Evolutionary conservation across 2,888 invertebrate species (phyloP).

Genomic region (Cerastoderma edule): DNA sequence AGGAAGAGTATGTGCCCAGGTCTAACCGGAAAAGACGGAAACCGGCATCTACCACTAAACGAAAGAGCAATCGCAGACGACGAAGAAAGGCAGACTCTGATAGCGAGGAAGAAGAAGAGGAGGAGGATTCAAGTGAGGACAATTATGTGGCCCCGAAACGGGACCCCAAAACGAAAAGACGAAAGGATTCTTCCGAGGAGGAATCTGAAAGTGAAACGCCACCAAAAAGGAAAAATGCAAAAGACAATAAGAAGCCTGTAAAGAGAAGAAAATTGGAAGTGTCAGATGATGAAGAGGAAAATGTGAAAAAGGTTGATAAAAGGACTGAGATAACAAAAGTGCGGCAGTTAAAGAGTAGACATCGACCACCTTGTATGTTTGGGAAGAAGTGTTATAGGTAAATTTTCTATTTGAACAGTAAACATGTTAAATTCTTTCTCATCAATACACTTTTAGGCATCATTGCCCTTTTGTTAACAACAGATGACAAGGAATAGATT

Average conservation of each 20-base stretch:
- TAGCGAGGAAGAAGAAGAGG: conserved; percentile 11
- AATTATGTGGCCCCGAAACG: conserved; percentile 58
- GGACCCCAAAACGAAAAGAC: conserved; percentile 54
- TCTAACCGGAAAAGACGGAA: conserved; percentile 35
- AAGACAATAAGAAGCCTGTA: conserved; percentile 46
- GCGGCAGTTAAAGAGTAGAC: conserved; percentile 56
- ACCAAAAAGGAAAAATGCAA: conserved; percentile 28
- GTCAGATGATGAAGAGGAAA: conserved; percentile 63
- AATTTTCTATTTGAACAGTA: too few species aligned
- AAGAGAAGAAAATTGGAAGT: conserved; percentile 36
- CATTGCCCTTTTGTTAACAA: neutral
- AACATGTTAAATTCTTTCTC: neutral
- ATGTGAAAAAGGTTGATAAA: conserved; percentile 53
- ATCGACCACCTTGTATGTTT: conserved; percentile 70
- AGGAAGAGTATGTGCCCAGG: conserved; percentile 47
- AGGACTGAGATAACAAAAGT: conserved; percentile 54
- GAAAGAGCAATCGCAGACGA: conserved; percentile 21
- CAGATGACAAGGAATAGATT: neutral
- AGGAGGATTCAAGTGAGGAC: conserved; percentile 60
- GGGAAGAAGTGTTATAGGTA: conserved; percentile 81
- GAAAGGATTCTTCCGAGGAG: conserved; percentile 54
- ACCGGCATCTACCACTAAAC: conserved; percentile 25
- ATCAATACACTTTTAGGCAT: neutral
- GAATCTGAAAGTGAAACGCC: conserved; percentile 56
- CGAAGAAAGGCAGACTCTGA: conserved; percentile 29